Conservation (phyloP, 2,888 invertebrate genomes). For the Tipula helvola region DNA sequence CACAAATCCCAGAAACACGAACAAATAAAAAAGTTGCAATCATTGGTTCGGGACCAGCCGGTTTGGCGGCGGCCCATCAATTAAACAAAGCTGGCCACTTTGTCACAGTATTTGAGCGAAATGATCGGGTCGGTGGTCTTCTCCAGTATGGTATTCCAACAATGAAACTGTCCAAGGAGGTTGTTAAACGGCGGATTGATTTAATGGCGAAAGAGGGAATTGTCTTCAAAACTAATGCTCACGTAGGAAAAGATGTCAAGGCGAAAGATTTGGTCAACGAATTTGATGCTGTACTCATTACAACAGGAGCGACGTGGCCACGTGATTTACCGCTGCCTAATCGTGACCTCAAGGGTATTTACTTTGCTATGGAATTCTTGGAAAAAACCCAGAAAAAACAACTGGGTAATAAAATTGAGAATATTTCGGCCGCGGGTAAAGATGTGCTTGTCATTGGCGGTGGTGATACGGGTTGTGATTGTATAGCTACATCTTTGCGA, state of each 20-base stretch:
- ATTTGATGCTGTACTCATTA: conserved; percentile 77
- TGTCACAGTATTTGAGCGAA: conserved; percentile 95
- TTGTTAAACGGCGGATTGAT: conserved; percentile 78
- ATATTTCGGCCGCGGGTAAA: conserved; percentile 79
- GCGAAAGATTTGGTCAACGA: conserved; percentile 50
- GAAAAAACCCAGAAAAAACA: conserved; percentile 96
- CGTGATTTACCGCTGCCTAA: conserved; percentile 80
- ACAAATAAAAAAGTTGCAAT: conserved; percentile 78
- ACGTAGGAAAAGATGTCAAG: conserved; percentile 84
- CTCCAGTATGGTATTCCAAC: conserved; percentile 97
- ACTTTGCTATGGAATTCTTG: conserved; percentile 96
- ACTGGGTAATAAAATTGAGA: conserved; percentile 48
- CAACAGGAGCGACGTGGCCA: conserved; percentile 94
- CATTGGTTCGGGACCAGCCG: conserved; percentile 89
- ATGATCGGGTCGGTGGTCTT: conserved; percentile 89
- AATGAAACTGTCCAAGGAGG: conserved; percentile 93
- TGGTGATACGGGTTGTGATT: conserved; percentile 91
- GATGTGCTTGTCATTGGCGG: conserved; percentile 85
- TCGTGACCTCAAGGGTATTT: conserved; percentile 80
- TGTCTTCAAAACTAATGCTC: conserved; percentile 72
- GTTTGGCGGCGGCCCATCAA: conserved; percentile 93
- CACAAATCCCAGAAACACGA: conserved; percentile 56
- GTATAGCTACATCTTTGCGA: conserved; percentile 92
- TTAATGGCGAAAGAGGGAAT: conserved; percentile 84
- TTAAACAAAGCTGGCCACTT: conserved; percentile 86